A percentile compares a stretch with the other conserved stretches of the same genome.
Evolutionary conservation across 2,797 vertebrate species (phyloP).

Genomic region (Sphaeramia orbicularis): DNA sequence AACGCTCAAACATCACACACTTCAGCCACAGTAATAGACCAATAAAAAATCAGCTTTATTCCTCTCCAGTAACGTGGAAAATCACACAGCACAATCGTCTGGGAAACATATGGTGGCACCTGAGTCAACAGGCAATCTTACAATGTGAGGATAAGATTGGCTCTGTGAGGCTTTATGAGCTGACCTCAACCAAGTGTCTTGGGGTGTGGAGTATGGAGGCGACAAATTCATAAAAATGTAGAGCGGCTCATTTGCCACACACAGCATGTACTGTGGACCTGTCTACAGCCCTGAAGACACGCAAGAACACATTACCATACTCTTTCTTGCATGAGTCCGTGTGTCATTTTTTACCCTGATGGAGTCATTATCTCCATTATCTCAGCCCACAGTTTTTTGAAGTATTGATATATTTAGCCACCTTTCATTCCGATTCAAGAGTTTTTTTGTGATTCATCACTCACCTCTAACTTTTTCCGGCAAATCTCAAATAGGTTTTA

Average conservation of each 20-base stretch:
- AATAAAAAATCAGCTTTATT: constrained; percentile 43
- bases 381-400: not conserved
- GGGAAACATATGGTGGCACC: constrained; percentile 1
- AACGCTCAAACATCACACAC: not conserved
- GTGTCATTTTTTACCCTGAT: constrained; percentile 29
- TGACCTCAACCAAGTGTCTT: constrained; percentile 30
- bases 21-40: constrained; percentile 36
- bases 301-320: constrained; percentile 44
- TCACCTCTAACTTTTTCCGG: constrained; percentile 2
- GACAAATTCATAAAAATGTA: constrained; percentile 61
- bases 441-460: constrained; percentile 26
- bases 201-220: not conserved
- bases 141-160: constrained; percentile 52
- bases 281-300: constrained; percentile 15
- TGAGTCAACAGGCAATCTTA: constrained; percentile 61
- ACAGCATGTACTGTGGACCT: constrained; percentile 19
- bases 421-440: constrained; percentile 11
- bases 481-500: constrained; percentile 29
- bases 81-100: constrained; percentile 19
- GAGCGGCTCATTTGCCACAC: constrained; percentile 60
- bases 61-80: constrained; percentile 59
- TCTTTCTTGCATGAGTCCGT: too few species aligned
- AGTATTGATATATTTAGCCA: constrained; percentile 33
- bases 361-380: constrained; percentile 45
- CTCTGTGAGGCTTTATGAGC: constrained; percentile 37